A percentile compares a stretch with the other conserved stretches of the same genome.
phyloP scores from a whole-genome alignment of 2,113 vertebrate species.

The Gopherus evgoodei region DNA sequence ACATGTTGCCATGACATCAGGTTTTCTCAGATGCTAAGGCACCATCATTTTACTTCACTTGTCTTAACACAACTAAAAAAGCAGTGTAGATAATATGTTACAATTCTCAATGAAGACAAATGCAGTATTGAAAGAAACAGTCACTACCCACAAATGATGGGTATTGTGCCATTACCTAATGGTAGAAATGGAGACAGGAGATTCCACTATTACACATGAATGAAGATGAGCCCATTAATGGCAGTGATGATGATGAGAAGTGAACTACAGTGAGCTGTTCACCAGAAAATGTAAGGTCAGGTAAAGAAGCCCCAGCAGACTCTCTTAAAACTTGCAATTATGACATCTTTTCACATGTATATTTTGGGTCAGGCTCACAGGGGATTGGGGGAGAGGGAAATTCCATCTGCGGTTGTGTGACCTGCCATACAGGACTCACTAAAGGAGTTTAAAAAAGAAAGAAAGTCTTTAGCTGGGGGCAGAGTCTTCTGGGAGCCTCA shows the following conservation, averaged over 20 bases:
- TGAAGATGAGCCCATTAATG: conserved; percentile 26
- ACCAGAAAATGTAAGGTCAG: conserved; percentile 32
- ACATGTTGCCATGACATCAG: conserved; percentile 21
- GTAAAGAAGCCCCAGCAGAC: conserved; percentile 18
- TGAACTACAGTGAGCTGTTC: conserved; percentile 9
- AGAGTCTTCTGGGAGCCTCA: not conserved
- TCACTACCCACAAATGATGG: not conserved
- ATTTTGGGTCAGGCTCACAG: conserved; percentile 12
- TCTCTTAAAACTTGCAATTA: conserved; percentile 10
- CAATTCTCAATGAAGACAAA: not conserved
- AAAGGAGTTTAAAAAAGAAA: not conserved
- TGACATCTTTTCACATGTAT: not conserved
- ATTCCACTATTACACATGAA: conserved; percentile 1
- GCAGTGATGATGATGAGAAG: conserved; percentile 33
- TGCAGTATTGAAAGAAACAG: conserved; percentile 19
- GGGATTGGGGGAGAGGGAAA: not conserved
- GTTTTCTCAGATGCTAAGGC: not conserved
- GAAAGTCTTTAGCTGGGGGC: not conserved
- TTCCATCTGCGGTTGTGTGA: not conserved
- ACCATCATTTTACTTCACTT: not conserved
- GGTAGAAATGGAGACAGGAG: conserved; percentile 25
- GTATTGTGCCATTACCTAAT: not conserved
- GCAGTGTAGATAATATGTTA: not conserved
- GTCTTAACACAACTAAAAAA: conserved; percentile 11
- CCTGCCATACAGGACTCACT: not conserved